phyloP scores from a whole-genome alignment of 2,888 invertebrate species.

The Cetonia aurata region DNA sequence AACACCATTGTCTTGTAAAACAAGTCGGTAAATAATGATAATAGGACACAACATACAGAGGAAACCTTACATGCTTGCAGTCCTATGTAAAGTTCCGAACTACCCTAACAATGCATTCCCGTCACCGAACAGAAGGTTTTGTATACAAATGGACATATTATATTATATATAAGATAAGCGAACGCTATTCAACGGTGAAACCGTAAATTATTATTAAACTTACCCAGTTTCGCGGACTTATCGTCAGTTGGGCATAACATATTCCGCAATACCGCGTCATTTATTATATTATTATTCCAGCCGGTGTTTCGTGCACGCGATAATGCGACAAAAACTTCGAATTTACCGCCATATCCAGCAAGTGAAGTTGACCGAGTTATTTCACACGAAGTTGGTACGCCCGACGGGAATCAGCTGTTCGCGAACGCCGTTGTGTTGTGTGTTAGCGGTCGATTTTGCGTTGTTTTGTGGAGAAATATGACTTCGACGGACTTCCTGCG shows the following conservation, averaged over 20 bases:
- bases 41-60: background rate
- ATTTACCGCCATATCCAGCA: background rate
- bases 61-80: slow-evolving; percentile 6
- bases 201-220: slow-evolving; percentile 36
- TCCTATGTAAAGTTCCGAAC: slow-evolving; percentile 17
- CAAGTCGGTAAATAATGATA: slow-evolving; percentile 19
- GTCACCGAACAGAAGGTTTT: slow-evolving; percentile 16
- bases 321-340: slow-evolving; percentile 13
- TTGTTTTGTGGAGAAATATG: slow-evolving; percentile 8
- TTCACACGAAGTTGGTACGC: slow-evolving; percentile 27
- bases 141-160: slow-evolving; percentile 32
- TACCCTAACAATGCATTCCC: slow-evolving; percentile 19
- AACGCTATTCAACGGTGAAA: slow-evolving; percentile 4
- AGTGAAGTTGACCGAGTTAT: background rate
- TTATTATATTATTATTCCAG: slow-evolving; percentile 6
- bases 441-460: background rate
- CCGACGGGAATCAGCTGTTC: slow-evolving; percentile 4
- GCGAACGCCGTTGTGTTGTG: background rate
- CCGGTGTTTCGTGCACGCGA: slow-evolving; percentile 1
- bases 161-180: slow-evolving; percentile 22
- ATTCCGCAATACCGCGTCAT: slow-evolving; percentile 17
- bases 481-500: slow-evolving; percentile 70
- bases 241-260: slow-evolving; percentile 15
- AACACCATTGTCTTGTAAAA: too few species aligned
- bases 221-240: slow-evolving; percentile 16